Conservation (phyloP, 2,797 vertebrate species). For the Graptemys geographica region DNA sequence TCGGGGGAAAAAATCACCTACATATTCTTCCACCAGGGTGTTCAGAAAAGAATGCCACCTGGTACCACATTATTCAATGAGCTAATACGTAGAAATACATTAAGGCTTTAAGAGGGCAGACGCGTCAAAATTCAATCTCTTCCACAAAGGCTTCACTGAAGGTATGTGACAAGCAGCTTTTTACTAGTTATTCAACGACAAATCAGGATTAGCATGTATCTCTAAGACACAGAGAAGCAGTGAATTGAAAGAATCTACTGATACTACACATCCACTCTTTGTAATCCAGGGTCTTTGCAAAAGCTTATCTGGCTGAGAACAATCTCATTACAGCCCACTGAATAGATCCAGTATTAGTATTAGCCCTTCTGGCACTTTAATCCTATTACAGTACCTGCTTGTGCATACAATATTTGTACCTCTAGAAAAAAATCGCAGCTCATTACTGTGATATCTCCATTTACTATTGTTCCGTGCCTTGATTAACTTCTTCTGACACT, state of each 20-base stretch:
- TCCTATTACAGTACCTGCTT: constrained; percentile 76
- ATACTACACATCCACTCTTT: constrained; percentile 72
- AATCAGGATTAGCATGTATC: constrained; percentile 76
- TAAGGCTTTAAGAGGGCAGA: constrained; percentile 15
- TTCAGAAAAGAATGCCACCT: neutral
- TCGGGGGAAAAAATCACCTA: neutral
- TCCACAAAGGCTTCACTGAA: constrained; percentile 56
- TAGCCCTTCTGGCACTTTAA: constrained; percentile 80
- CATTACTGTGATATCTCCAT: constrained; percentile 59
- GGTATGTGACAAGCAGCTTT: constrained; percentile 67
- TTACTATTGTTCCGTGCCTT: neutral
- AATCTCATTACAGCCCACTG: constrained; percentile 81
- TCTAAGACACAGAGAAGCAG: constrained; percentile 68
- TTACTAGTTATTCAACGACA: constrained; percentile 56
- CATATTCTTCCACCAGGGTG: neutral
- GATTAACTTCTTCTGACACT: neutral
- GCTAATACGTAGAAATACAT: neutral
- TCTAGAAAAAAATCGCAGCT: constrained; percentile 47
- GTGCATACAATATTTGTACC: constrained; percentile 63
- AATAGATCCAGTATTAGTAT: constrained; percentile 76
- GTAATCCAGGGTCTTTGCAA: constrained; percentile 77
- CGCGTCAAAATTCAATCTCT: neutral
- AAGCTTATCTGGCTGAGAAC: constrained; percentile 67
- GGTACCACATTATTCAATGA: neutral
- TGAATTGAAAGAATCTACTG: constrained; percentile 68